Evolutionary conservation across 2,797 vertebrate genomes (phyloP).

Genomic region (Sebastiscus albofasciatus): DNA sequence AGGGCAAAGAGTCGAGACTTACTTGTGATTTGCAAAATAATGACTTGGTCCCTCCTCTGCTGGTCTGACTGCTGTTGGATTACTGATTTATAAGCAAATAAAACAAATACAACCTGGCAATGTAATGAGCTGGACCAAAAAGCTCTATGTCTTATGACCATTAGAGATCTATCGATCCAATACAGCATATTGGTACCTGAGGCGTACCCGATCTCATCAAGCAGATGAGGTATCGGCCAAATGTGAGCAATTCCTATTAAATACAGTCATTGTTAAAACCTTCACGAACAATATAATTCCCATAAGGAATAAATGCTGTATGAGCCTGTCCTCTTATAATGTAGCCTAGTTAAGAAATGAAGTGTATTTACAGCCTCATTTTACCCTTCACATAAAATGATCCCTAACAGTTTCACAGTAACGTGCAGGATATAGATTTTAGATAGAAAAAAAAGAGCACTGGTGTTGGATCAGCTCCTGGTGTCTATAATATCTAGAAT

Average conservation of each 20-base stretch:
- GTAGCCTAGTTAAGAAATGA: neutral
- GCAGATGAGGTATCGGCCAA: neutral
- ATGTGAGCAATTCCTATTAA: neutral
- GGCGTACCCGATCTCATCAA: neutral
- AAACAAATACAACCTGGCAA: neutral
- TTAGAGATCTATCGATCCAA: neutral
- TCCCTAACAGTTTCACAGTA: neutral
- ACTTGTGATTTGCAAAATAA: too few relatives aligned
- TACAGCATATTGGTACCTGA: neutral
- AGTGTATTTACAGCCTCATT: neutral
- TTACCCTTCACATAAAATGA: neutral
- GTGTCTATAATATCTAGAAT: neutral
- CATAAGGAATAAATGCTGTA: too few relatives aligned
- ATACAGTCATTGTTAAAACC: neutral
- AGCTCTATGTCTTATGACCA: neutral
- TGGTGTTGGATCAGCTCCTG: neutral
- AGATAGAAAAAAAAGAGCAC: neutral
- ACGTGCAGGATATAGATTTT: neutral
- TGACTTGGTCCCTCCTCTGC: too few relatives aligned
- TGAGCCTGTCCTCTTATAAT: neutral
- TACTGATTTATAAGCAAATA: neutral
- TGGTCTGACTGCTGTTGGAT: neutral
- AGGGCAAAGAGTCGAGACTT: too few relatives aligned
- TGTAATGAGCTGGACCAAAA: neutral
- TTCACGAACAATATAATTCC: neutral